A percentile compares a stretch with the other conserved stretches of the same genome.
Evolutionary conservation across 2,888 invertebrate genomes (phyloP).

Genomic region (Cryptocheilus praepositus): DNA sequence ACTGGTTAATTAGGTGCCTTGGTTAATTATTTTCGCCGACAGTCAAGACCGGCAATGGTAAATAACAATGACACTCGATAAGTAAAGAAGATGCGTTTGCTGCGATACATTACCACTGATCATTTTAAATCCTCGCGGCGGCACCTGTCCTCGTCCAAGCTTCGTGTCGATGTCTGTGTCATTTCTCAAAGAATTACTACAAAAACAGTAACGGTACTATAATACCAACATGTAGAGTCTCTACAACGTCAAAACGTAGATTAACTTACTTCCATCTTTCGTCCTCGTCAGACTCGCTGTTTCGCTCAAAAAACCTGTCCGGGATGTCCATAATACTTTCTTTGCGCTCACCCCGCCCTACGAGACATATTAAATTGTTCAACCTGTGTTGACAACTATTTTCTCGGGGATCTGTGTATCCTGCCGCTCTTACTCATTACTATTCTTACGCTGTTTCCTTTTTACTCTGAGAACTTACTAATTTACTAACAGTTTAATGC

Average conservation of each 20-base stretch:
- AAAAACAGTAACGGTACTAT: conserved; percentile 25
- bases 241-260: not conserved
- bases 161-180: conserved; percentile 74
- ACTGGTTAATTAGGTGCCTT: too few relatives aligned
- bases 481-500: too few relatives aligned
- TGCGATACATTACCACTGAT: conserved; percentile 67
- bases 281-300: conserved; percentile 78
- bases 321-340: conserved; percentile 79
- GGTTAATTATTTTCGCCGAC: not conserved
- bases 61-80: not conserved
- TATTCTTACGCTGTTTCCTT: too few relatives aligned
- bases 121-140: conserved; percentile 84
- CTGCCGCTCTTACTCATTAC: too few relatives aligned
- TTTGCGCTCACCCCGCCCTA: conserved; percentile 77
- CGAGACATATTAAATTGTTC: conserved; percentile 1
- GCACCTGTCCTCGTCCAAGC: conserved; percentile 88
- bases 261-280: conserved; percentile 72
- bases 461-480: too few relatives aligned
- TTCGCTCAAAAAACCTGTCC: conserved; percentile 76
- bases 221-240: too few relatives aligned
- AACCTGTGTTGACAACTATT: too few relatives aligned
- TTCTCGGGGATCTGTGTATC: too few relatives aligned
- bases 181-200: conserved; percentile 61
- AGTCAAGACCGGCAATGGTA: too few relatives aligned
- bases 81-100: not conserved